Evolutionary conservation across 2,113 vertebrate genomes (phyloP), one percentile per base, ranked within the genome.

Genomic region (Lophochroa leadbeateri): DNA sequence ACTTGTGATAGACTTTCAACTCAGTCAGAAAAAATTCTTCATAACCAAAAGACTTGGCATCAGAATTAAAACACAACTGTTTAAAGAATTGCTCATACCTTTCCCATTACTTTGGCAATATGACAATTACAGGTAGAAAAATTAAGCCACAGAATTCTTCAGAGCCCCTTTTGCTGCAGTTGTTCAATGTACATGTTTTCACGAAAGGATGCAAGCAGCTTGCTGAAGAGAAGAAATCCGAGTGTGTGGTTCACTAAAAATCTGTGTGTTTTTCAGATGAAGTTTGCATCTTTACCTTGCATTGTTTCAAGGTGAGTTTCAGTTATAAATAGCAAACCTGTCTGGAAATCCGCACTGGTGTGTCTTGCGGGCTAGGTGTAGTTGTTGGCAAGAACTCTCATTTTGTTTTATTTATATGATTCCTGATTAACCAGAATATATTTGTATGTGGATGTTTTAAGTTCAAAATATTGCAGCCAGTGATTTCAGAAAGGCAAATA

Each of bases 21-120:
- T 96, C 88, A 84, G 82, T 92, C 79, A 89, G 17, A 89, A 95
- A 95, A 95, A 94, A 93, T 82, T 82, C 86, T 94, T 94, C 63
- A 57, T 93, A 96, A 96, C 92, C 77, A 46, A 80, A 92, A 79
- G 83, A 63, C 92, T 94, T 94, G 96, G 94, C 94, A 96, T 94
- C 52, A 28, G 74, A 82, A 67, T 94, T 88, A 69, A 95, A 95
- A 96, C 92, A 67, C 82, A 92, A 94, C 77, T 96, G 86, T 88
- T 93, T 90, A 28, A 75, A 91, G 90, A 92, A 61, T 91, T 96
- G 86, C 90, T 95, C 92, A 94, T 96, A 80, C 83, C 63, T 96
- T 92, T 87, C 94, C 86, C 53, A 84, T 94, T 91, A 13, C 65
- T 84, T 93, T 94, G 92, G 86, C 94, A 91, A 19, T 33, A 27